Base-by-base conservation (phyloP, 2,888 invertebrate species). In the Nomada fabriciana region DNA sequence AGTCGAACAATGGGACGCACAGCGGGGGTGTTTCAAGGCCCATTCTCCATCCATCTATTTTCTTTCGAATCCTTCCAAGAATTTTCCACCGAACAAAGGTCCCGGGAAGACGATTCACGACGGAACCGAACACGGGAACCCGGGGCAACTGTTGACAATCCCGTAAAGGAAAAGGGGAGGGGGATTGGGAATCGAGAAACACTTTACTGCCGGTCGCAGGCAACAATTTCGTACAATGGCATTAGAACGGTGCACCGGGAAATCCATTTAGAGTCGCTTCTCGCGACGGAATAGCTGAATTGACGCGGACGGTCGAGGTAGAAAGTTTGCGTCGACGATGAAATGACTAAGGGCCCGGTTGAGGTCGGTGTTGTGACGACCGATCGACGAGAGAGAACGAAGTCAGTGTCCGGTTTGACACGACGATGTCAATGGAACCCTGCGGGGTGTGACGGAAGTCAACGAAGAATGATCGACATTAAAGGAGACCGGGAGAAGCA, bases 11-110 rank as follows among this genome's bases (percentile, higher is more conserved):
- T 91, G 87, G 87, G 69, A 52, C 57, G 53, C 86, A 47, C 90
- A 88, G 91, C 89, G 85, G 90, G 91, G 83, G 85, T 80, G 82
- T 61, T 29, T 52, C 43, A 29, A 63, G 84, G 15, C 72, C 86
- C 71, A 65, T 85, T 78, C 75, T 69, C 72, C 20, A 10, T 52
- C 72, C 53, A 59, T 70, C 83, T 79, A 88, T 87, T 90, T 84
- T 87, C 87, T 85, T 84, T 86, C 83, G 90, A 91, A 91, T 91
- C 92, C 91, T 93, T 93, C 93, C 85, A 78, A 90, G 93, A 93
- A 93, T 92, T 93, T 92, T 87, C 86, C 86, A 78, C 60, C 72
- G 80, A 76, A 88, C 87, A 88, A 88, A 76, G 76, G 72, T 43
- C 53, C 52, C 11, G 64, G 68, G 47, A 15, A 73, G 64, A 79